Percentiles rank a stretch among this genome's conserved stretches.
Conservation (phyloP, 2,797 vertebrate genomes). For the Percopsis omiscomaycus region DNA sequence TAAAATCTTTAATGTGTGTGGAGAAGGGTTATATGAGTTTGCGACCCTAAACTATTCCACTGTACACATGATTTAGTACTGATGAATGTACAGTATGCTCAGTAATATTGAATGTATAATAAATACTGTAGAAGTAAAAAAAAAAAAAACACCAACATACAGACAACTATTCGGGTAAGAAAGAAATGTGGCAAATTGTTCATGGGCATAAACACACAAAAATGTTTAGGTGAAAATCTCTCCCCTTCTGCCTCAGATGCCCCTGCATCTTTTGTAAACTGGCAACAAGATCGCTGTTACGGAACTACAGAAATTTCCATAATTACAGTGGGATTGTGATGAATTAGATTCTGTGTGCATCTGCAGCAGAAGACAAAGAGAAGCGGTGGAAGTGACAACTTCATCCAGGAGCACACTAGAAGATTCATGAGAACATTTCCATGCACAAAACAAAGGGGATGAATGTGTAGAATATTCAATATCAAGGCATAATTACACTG, state of each 20-base stretch:
- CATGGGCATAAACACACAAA: constrained; percentile 33
- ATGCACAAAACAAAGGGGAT: constrained; percentile 50
- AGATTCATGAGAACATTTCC: constrained; percentile 63
- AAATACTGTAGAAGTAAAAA: not conserved
- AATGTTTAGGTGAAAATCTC: constrained; percentile 43
- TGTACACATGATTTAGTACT: not conserved
- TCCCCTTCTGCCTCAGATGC: constrained; percentile 23
- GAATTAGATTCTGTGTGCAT: constrained; percentile 56
- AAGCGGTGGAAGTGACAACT: constrained; percentile 57
- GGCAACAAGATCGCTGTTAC: constrained; percentile 29
- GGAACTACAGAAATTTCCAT: constrained; percentile 65
- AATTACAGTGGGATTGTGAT: constrained; percentile 60
- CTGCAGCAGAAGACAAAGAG: constrained; percentile 53
- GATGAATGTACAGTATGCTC: not conserved
- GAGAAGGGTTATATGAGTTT: too few relatives aligned
- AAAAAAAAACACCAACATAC: constrained; percentile 15
- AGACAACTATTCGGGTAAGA: constrained; percentile 36
- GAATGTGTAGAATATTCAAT: constrained; percentile 51
- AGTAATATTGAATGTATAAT: not conserved
- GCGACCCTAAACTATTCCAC: too few relatives aligned
- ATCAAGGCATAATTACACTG: constrained; percentile 48
- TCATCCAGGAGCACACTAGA: constrained; percentile 54
- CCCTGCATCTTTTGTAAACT: constrained; percentile 35
- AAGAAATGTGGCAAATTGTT: constrained; percentile 35
- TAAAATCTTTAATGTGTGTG: too few relatives aligned